Percentiles rank a stretch among this genome's conserved stretches.
Evolutionary conservation across 2,888 invertebrate genomes (phyloP).

Genomic region (Arrhopalites spinosus): DNA sequence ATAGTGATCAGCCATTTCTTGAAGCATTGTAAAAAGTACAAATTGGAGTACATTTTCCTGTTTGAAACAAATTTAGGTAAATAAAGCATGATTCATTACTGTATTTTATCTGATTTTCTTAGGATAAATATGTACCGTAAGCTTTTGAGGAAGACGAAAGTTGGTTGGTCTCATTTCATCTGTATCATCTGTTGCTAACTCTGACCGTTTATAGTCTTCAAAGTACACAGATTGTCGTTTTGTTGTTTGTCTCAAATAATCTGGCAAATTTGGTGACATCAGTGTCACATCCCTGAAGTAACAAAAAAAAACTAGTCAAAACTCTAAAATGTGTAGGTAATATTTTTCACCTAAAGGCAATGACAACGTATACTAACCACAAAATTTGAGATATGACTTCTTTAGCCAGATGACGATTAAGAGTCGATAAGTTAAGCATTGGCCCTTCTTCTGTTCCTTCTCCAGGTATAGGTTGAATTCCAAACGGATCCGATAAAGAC

Average conservation of each 20-base stretch:
- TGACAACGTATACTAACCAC: too few species aligned
- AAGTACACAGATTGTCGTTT: slow-evolving; percentile 19
- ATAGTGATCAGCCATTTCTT: slow-evolving; percentile 47
- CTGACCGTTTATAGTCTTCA: slow-evolving; percentile 25
- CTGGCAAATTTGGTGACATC: slow-evolving; percentile 19
- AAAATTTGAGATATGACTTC: slow-evolving; percentile 42
- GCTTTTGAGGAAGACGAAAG: slow-evolving; percentile 17
- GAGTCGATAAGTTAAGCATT: slow-evolving; percentile 23
- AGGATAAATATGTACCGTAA: slow-evolving; percentile 1
- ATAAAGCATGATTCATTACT: neutral
- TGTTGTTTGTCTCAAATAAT: slow-evolving; percentile 41
- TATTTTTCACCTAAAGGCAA: too few species aligned
- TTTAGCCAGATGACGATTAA: slow-evolving; percentile 39
- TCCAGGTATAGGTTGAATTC: slow-evolving; percentile 19
- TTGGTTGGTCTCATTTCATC: slow-evolving; percentile 8
- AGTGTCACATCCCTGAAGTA: slow-evolving; percentile 23
- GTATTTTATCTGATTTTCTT: neutral
- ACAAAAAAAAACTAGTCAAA: neutral
- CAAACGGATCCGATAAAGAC: slow-evolving; percentile 38
- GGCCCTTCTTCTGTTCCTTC: slow-evolving; percentile 2
- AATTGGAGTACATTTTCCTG: slow-evolving; percentile 44
- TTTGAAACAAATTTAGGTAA: neutral
- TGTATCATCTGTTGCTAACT: neutral
- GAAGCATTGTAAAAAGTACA: slow-evolving; percentile 46
- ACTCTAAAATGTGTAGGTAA: neutral